These are phyloP conservation scores for Chrysolina oricalcia DNA, from an alignment of 2,888 invertebrate genomes.

Conservation along the genomic window DNA sequence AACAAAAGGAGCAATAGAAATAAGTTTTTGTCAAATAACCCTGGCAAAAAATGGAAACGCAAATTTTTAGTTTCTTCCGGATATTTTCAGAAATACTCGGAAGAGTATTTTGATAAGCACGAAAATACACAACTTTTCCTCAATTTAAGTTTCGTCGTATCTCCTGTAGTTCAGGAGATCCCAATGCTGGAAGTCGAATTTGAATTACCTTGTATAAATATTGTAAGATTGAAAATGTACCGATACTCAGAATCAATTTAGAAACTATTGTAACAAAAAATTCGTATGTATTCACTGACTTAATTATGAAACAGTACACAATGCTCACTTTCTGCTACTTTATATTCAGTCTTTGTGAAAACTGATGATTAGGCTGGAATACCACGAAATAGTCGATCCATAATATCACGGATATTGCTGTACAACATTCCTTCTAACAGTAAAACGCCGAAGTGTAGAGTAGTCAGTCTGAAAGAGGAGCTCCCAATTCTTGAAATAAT, in stretches of 20 bases:
- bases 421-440: neutral
- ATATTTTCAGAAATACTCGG: too few relatives aligned
- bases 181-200: too few relatives aligned
- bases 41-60: too few relatives aligned
- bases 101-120: too few relatives aligned
- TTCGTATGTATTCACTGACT: neutral
- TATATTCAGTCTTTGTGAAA: neutral
- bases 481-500: too few relatives aligned
- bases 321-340: neutral
- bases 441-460: neutral
- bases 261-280: neutral
- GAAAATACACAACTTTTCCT: too few relatives aligned
- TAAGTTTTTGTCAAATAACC: too few relatives aligned
- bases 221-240: neutral
- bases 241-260: neutral
- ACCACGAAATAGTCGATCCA: conserved; percentile 2
- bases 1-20: too few relatives aligned
- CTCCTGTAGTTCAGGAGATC: too few relatives aligned
- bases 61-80: too few relatives aligned
- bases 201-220: too few relatives aligned
- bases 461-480: neutral
- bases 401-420: neutral
- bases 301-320: neutral
- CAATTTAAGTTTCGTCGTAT: too few relatives aligned
- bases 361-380: conserved; percentile 5